phyloP scores from a whole-genome alignment of 2,888 invertebrate genomes.

The Caenorhabditis sp. region DNA sequence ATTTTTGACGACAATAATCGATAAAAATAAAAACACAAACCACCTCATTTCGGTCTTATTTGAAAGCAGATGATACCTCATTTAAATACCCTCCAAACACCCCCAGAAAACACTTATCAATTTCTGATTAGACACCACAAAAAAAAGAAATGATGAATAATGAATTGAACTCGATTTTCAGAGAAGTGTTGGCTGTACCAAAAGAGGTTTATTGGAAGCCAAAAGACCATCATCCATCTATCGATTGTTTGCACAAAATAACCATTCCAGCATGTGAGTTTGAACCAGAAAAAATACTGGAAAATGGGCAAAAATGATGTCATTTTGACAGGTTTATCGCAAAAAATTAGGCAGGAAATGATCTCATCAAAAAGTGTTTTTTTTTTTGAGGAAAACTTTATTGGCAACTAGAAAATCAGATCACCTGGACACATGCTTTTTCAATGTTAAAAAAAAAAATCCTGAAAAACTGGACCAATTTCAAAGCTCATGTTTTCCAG shows the following conservation, averaged over 20 bases:
- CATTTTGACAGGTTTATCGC: neutral
- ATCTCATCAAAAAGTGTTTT: too few species aligned
- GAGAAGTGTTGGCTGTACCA: conserved; percentile 42
- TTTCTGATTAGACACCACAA: conserved; percentile 11
- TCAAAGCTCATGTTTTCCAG: conserved; percentile 11
- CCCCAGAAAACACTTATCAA: conserved; percentile 31
- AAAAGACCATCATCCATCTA: conserved; percentile 36
- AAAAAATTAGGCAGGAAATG: neutral
- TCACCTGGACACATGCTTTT: too few species aligned
- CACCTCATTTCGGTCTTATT: conserved; percentile 14
- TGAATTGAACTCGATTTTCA: conserved; percentile 8
- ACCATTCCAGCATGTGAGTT: conserved; percentile 47
- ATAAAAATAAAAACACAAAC: conserved; percentile 2
- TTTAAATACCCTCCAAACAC: conserved; percentile 20
- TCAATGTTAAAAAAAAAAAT: too few species aligned
- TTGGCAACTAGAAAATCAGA: too few species aligned
- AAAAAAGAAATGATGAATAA: neutral
- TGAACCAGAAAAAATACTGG: neutral
- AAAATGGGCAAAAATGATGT: neutral
- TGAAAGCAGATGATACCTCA: conserved; percentile 26
- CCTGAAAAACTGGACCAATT: too few species aligned
- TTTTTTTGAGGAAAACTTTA: too few species aligned
- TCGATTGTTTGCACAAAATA: conserved; percentile 47
- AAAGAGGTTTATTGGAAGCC: conserved; percentile 54
- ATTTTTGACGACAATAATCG: conserved; percentile 9